Conservation (phyloP, 2,113 vertebrate genomes). For the Megaceryle torquata region DNA sequence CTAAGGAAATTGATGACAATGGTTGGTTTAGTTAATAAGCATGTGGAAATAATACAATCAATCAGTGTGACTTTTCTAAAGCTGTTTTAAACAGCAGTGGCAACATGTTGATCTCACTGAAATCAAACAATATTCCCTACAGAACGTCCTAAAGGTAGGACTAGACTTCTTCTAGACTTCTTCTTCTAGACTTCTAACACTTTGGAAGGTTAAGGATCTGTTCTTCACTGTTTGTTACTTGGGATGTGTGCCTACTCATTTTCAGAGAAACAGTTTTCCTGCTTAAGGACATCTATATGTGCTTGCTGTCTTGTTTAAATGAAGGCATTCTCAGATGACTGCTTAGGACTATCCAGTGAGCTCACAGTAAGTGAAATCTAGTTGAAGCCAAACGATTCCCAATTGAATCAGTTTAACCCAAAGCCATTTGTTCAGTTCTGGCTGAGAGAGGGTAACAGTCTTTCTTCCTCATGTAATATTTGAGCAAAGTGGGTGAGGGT, state of each 20-base stretch:
- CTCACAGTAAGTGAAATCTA: not conserved
- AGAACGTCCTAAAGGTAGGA: not conserved
- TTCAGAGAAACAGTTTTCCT: not conserved
- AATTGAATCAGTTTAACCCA: not conserved
- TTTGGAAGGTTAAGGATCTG: not conserved
- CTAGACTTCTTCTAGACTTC: not conserved
- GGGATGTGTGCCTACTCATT: not conserved
- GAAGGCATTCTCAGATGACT: rapidly evolving
- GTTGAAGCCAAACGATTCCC: not conserved
- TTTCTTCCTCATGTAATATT: not conserved
- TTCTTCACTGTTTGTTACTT: not conserved
- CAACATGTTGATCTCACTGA: not conserved
- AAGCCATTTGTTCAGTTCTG: not conserved
- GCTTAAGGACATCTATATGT: not conserved
- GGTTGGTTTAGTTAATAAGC: not conserved
- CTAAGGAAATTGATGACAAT: not conserved
- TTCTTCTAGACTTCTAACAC: not conserved
- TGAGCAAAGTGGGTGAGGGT: not conserved
- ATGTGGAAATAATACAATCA: not conserved
- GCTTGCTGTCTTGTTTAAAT: not conserved
- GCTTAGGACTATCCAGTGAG: not conserved
- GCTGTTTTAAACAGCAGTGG: not conserved
- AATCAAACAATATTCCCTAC: not conserved
- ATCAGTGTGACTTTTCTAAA: not conserved
- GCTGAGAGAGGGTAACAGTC: not conserved